Conservation (phyloP, 2,797 vertebrate genomes). For the Alosa sapidissima region DNA sequence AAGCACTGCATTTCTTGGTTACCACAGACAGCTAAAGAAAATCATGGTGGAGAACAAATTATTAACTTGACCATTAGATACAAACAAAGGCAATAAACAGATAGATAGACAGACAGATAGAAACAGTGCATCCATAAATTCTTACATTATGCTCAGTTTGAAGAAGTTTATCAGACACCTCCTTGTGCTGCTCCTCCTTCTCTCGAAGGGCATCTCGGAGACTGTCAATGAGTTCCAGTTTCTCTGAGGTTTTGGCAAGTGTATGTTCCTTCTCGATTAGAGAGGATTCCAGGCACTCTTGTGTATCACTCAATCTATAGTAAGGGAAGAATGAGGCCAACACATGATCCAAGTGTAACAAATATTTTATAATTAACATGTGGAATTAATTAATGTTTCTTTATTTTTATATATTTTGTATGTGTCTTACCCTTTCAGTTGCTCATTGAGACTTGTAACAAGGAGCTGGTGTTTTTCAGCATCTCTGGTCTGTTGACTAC, state of each 20-base stretch:
- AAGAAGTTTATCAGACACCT: conserved; percentile 76
- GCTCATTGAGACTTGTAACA: conserved; percentile 79
- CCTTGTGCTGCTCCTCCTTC: conserved; percentile 75
- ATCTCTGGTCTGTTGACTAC: conserved; percentile 81
- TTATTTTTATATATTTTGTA: neutral
- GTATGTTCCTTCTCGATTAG: conserved; percentile 86
- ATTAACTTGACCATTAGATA: neutral
- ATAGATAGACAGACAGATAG: neutral
- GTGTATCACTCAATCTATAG: conserved; percentile 80
- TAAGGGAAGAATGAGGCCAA: neutral
- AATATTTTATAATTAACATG: neutral
- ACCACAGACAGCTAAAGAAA: conserved; percentile 74
- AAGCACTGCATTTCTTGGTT: conserved; percentile 69
- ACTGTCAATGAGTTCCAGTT: conserved; percentile 76
- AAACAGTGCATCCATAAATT: neutral
- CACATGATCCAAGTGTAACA: neutral
- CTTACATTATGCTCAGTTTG: conserved; percentile 79
- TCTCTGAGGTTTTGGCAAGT: conserved; percentile 73
- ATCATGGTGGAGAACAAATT: neutral
- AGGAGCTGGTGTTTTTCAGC: conserved; percentile 83
- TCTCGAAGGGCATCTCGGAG: conserved; percentile 74
- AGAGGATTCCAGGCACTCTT: conserved; percentile 83
- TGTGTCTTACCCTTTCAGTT: conserved; percentile 80
- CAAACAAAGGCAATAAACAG: neutral
- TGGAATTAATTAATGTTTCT: neutral